Evolutionary conservation across 2,113 vertebrate species (phyloP), one percentile per base, ranked within the genome.

Genomic region (Apistogramma diplotaenia): DNA sequence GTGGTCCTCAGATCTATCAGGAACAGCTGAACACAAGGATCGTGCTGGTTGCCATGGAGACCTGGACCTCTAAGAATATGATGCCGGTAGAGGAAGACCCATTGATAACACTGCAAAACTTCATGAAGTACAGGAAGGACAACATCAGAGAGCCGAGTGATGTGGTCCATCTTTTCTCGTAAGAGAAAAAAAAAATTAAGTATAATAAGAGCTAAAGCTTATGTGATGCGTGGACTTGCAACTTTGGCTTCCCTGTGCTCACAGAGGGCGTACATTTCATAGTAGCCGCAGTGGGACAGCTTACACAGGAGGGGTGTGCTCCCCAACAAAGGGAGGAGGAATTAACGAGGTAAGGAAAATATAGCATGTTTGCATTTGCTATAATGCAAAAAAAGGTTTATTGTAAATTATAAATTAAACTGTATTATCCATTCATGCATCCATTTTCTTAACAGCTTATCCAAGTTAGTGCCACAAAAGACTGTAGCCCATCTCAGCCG

Each of bases 21-120:
- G 97, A 98, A 75, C 98, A 99, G 92, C 95, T 99, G 81, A 99
- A 98, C 92, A 99, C 97, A 0, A 96, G 97, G 74, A 97, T 99
- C n/a, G 97, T 99, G 85, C 93, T 99, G 86, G 97, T 99, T 67
- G 97, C 97, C 92, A 99, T 99, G 98, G 97, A 99, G 94, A 99
- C 97, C 0, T 99, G 97, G 97, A 95, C 95, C 21, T 95, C 96
- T 0, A 95, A 95, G 86, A 96, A 99, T 85, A 96, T 96, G 93
- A 96, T 99, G 89, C 94, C 95, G 2, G 90, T 97, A 53, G 95
- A 95, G 3, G 93, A 93, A 4, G 96, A 99, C 84, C 96, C 97
- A 7, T 85, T 98, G 92, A 94, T 96, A 87, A 97, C 95, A 13
- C 93, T 99, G 88, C 94, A 93, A 6, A 96, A 96, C 89, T 98